Percentiles rank a stretch among this genome's conserved stretches.
phyloP scores from a whole-genome alignment of 2,113 vertebrate genomes.

The Isurus oxyrinchus region DNA sequence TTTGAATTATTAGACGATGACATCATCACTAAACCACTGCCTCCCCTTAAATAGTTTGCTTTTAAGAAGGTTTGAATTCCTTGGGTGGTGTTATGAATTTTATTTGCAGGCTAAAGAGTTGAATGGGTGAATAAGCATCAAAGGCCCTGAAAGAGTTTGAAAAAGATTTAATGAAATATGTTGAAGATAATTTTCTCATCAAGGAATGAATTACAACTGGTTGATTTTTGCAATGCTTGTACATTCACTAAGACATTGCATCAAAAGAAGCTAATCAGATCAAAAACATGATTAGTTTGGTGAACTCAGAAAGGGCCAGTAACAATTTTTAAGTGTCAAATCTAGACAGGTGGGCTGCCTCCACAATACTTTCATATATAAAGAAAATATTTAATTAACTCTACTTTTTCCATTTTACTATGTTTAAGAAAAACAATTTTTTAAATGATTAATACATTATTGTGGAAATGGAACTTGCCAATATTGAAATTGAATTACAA shows the following conservation, averaged over 20 bases:
- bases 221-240: not conserved
- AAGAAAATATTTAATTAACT: not conserved
- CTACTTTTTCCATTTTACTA: not conserved
- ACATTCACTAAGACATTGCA: not conserved
- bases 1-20: no score
- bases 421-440: not conserved
- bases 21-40: no score
- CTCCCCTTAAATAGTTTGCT: not conserved
- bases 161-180: not conserved
- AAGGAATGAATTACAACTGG: not conserved
- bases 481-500: not conserved
- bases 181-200: not conserved
- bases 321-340: not conserved
- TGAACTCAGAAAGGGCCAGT: not conserved
- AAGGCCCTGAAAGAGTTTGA: not conserved
- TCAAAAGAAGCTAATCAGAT: not conserved
- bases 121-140: not conserved
- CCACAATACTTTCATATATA: no score
- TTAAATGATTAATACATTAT: no score
- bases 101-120: not conserved
- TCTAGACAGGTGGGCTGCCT: not conserved
- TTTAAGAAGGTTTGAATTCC: not conserved
- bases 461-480: not conserved
- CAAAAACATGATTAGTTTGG: not conserved
- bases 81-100: not conserved